Conservation (phyloP, 2,888 invertebrate genomes). For the Philopedon plagiatum region DNA sequence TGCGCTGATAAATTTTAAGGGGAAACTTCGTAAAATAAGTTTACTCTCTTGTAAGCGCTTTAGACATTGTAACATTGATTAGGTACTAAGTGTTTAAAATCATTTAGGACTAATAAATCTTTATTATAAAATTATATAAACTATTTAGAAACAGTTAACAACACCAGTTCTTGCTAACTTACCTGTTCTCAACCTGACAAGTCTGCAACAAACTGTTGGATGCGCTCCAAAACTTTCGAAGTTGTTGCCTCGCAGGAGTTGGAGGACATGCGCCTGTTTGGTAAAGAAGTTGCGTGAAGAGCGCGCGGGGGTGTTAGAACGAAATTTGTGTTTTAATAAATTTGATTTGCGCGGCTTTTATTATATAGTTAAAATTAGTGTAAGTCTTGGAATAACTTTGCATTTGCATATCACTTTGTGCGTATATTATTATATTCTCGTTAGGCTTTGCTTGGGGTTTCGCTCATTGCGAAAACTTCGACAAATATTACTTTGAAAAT, state of each 20-base stretch:
- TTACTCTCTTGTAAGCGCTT: too few relatives aligned
- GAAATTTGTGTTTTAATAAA: background rate
- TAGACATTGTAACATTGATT: too few relatives aligned
- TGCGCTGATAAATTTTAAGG: too few relatives aligned
- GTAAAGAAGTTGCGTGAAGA: slow-evolving; percentile 29
- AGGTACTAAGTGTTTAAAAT: too few relatives aligned
- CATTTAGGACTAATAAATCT: background rate
- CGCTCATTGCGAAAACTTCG: background rate
- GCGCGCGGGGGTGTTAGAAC: slow-evolving; percentile 7
- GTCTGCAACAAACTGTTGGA: slow-evolving; percentile 40
- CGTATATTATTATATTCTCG: too few relatives aligned
- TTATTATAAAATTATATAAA: background rate
- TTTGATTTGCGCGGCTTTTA: background rate
- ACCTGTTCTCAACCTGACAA: slow-evolving; percentile 34
- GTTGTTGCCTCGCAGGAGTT: slow-evolving; percentile 20
- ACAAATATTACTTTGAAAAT: too few relatives aligned
- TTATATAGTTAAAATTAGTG: background rate
- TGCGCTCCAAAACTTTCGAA: slow-evolving; percentile 33
- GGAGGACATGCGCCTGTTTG: slow-evolving; percentile 33
- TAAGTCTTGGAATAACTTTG: background rate
- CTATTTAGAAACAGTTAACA: background rate
- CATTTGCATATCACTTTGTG: too few relatives aligned
- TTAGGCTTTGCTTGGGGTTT: too few relatives aligned
- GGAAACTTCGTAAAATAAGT: too few relatives aligned
- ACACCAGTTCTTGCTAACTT: slow-evolving; percentile 17